Percentiles rank a stretch among this genome's conserved stretches.
Evolutionary conservation across 2,888 invertebrate genomes (phyloP).

Genomic region (Fissipunctia ypsillon): DNA sequence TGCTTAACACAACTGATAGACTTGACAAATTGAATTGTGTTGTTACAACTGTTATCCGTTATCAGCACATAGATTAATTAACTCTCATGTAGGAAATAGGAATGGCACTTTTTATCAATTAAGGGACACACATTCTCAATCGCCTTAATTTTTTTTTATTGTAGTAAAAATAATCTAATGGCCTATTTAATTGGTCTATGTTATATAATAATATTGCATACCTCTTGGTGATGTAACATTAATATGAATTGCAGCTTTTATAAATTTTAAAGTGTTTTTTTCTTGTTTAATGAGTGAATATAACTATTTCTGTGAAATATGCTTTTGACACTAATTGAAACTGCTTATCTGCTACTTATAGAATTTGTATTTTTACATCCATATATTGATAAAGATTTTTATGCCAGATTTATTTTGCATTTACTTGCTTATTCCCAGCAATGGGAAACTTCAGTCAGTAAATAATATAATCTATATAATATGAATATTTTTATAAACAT

Average conservation of each 20-base stretch:
- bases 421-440: neutral
- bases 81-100: slow-evolving; percentile 18
- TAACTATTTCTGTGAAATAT: neutral
- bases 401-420: neutral
- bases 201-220: neutral
- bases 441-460: neutral
- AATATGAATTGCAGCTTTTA: neutral
- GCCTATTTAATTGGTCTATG: neutral
- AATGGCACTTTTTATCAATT: slow-evolving; percentile 10
- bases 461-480: too few species aligned
- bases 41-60: slow-evolving; percentile 39
- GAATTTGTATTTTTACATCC: neutral
- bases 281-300: neutral
- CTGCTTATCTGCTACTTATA: neutral
- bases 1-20: slow-evolving; percentile 18
- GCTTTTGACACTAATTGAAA: neutral
- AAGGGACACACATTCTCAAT: slow-evolving; percentile 20
- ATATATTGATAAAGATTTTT: neutral
- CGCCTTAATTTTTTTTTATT: neutral
- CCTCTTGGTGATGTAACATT: neutral
- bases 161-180: neutral
- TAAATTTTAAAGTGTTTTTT: too few species aligned
- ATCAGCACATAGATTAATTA: slow-evolving; percentile 31
- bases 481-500: too few species aligned
- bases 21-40: slow-evolving; percentile 39